Conservation (phyloP, 2,797 vertebrate genomes). For the Rhabdophis nuchalis region DNA sequence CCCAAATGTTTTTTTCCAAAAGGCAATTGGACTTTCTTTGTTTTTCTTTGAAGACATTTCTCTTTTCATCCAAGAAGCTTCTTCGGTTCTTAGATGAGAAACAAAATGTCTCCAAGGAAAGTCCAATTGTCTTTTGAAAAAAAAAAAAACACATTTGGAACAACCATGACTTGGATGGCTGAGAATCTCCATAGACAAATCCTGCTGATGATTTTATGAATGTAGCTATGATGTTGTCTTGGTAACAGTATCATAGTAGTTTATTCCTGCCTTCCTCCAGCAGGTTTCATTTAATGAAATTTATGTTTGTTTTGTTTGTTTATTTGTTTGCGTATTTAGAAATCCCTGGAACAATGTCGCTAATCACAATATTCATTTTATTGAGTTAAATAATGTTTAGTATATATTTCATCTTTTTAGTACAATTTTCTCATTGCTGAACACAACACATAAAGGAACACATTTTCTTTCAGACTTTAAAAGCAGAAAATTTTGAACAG, state of each 20-base stretch:
- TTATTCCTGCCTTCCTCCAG: background rate
- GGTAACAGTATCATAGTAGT: background rate
- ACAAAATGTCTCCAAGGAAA: background rate
- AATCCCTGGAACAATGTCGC: background rate
- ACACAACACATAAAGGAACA: background rate
- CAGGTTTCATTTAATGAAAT: background rate
- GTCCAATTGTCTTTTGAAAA: background rate
- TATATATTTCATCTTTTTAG: background rate
- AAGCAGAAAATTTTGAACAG: background rate
- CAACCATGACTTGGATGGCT: background rate
- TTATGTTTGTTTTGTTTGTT: background rate
- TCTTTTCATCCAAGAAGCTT: background rate
- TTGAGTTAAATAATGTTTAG: background rate
- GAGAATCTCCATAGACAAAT: background rate
- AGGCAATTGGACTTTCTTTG: background rate
- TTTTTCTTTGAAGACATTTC: background rate
- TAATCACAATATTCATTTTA: background rate
- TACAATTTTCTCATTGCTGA: background rate
- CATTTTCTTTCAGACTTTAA: background rate
- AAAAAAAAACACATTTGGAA: background rate
- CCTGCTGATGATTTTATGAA: background rate
- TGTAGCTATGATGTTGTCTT: background rate
- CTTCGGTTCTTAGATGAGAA: background rate
- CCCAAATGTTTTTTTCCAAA: too few relatives aligned
- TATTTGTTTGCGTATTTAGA: background rate